Evolutionary conservation across 2,888 invertebrate species (phyloP).

Genomic region (Hemaris fuciformis): DNA sequence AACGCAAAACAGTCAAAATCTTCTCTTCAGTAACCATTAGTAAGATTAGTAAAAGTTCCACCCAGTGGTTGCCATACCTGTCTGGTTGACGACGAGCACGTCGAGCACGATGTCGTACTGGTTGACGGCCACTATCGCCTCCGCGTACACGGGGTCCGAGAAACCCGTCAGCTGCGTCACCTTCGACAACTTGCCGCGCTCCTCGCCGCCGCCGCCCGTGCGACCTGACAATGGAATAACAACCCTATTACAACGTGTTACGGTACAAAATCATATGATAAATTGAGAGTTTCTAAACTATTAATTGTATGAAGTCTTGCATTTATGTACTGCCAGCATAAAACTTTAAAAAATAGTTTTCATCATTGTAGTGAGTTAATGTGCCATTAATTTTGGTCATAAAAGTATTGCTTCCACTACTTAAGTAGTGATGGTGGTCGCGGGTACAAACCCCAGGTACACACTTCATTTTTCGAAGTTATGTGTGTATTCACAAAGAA

Average conservation of each 20-base stretch:
- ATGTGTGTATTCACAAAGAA: too few species aligned
- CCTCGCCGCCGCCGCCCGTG: slow-evolving; percentile 35
- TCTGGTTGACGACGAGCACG: slow-evolving; percentile 99
- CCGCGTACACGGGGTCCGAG: slow-evolving; percentile 99
- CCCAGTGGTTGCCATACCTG: slow-evolving; percentile 80
- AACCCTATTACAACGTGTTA: neutral
- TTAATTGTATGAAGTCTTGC: neutral
- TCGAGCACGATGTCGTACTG: slow-evolving; percentile 99
- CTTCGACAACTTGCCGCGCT: slow-evolving; percentile 75
- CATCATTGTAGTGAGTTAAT: too few species aligned
- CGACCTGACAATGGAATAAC: slow-evolving; percentile 46
- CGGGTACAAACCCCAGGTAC: too few species aligned
- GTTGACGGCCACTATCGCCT: slow-evolving; percentile 99
- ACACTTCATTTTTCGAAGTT: too few species aligned
- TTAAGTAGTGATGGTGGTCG: too few species aligned
- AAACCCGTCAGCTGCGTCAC: slow-evolving; percentile 99
- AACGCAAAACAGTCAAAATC: too few species aligned
- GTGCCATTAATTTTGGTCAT: too few species aligned
- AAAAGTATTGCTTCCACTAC: too few species aligned
- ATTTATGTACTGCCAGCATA: neutral
- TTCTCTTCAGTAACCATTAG: too few species aligned
- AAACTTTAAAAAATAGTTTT: too few species aligned
- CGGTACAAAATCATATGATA: too few species aligned
- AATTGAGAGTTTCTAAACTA: neutral
- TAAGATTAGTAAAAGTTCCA: too few species aligned